Evolutionary conservation across 2,113 vertebrate genomes (phyloP).

Genomic region (Dicentrarchus labrax): DNA sequence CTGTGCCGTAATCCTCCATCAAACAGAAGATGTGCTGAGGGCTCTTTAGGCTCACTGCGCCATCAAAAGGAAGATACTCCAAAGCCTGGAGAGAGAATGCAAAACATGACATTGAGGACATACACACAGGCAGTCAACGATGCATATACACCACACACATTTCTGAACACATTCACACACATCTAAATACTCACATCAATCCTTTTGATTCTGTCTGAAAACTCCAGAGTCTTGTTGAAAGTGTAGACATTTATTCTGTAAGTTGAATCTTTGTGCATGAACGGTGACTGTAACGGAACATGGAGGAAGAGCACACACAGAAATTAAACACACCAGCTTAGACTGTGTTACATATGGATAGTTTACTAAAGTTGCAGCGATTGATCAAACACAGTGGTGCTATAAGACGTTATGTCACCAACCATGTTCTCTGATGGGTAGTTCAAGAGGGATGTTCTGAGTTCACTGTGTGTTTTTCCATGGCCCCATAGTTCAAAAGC

Average conservation of each 20-base stretch:
- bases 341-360: neutral
- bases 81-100: conserved; percentile 83
- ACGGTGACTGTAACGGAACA: conserved; percentile 85
- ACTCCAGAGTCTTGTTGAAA: conserved; percentile 95
- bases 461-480: conserved; percentile 88
- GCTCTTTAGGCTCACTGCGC: conserved; percentile 92
- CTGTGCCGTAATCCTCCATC: conserved; percentile 95
- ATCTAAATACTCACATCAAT: conserved; percentile 90
- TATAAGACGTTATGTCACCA: neutral
- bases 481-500: conserved; percentile 98
- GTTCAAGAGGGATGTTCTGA: conserved; percentile 88
- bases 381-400: neutral
- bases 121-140: neutral
- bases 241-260: conserved; percentile 96
- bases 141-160: neutral
- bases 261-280: conserved; percentile 89
- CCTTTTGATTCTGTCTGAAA: conserved; percentile 90
- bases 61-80: conserved; percentile 95
- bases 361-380: neutral
- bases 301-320: conserved; percentile 8
- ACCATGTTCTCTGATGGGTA: conserved; percentile 93
- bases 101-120: conserved; percentile 6
- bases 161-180: no score
- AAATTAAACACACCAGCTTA: neutral
- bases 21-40: conserved; percentile 93